These are phyloP conservation scores for Theretra japonica DNA, from an alignment of 2,888 invertebrate species.

Conservation along the genomic window DNA sequence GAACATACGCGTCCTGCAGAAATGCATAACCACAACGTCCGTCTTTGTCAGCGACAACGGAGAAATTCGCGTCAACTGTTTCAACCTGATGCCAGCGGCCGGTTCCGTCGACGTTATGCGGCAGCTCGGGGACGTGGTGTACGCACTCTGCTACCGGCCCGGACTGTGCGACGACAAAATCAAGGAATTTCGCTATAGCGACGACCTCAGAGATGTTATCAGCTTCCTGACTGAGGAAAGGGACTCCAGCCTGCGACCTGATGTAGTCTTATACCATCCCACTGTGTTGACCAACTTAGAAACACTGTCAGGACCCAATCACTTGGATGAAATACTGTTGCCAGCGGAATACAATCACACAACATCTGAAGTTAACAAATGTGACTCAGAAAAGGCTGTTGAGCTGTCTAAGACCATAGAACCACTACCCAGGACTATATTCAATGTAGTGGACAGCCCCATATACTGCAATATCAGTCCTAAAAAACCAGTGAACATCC, in stretches of 20 bases:
- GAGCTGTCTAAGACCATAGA: constrained; percentile 63
- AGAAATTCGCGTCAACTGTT: constrained; percentile 72
- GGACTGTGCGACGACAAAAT: constrained; percentile 50
- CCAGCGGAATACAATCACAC: constrained; percentile 47
- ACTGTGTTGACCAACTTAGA: constrained; percentile 77
- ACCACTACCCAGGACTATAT: constrained; percentile 64
- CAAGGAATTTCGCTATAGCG: constrained; percentile 65
- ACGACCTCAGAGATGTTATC: constrained; percentile 70
- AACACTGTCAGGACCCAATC: constrained; percentile 50
- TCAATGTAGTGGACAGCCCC: constrained; percentile 62
- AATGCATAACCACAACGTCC: constrained; percentile 62
- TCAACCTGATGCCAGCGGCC: constrained; percentile 55
- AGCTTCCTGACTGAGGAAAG: constrained; percentile 67
- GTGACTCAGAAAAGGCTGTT: constrained; percentile 77
- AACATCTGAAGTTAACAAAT: constrained; percentile 67
- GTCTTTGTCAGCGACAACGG: constrained; percentile 69
- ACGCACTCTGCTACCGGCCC: constrained; percentile 55
- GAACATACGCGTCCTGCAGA: constrained; percentile 59
- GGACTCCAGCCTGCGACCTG: constrained; percentile 63
- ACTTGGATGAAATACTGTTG: constrained; percentile 61
- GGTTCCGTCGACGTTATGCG: constrained; percentile 52
- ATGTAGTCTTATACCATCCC: constrained; percentile 77
- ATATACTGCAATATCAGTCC: constrained; percentile 71
- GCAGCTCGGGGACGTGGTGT: constrained; percentile 67
- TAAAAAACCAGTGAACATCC: constrained; percentile 48